phyloP scores from a whole-genome alignment of 2,888 invertebrate genomes.

The Chymomyza caudatula region DNA sequence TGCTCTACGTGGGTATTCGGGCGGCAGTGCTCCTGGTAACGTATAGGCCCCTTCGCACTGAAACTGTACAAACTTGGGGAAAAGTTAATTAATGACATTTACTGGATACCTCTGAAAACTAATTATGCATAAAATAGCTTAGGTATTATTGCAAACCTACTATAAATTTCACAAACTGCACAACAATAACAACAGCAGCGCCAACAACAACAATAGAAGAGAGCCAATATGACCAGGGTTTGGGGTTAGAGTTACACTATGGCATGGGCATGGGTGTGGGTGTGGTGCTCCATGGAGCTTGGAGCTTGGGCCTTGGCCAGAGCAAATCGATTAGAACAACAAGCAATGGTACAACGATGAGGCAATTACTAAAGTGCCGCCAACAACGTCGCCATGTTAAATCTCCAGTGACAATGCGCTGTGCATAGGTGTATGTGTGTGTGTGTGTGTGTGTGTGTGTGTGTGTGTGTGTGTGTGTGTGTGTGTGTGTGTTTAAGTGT shows the following conservation, averaged over 20 bases:
- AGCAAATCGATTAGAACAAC: constrained; percentile 69
- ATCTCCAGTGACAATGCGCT: constrained; percentile 50
- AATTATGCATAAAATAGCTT: constrained; percentile 70
- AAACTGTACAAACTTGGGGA: constrained; percentile 17
- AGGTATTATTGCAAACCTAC: constrained; percentile 68
- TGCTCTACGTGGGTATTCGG: not conserved
- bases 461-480: constrained; percentile 16
- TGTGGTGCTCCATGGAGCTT: not conserved
- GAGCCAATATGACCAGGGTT: not conserved
- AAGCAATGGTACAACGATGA: constrained; percentile 64
- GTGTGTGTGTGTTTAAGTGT: constrained; percentile 14
- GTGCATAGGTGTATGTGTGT: constrained; percentile 25
- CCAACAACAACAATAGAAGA: constrained; percentile 39
- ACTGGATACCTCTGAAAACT: constrained; percentile 63
- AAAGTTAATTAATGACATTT: constrained; percentile 67
- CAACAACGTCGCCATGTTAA: constrained; percentile 25
- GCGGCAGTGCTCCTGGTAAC: not conserved
- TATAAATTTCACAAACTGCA: constrained; percentile 63
- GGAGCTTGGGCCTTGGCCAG: constrained; percentile 17
- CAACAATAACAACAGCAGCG: constrained; percentile 50
- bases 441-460: constrained; percentile 10
- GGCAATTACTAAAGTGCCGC: constrained; percentile 66
- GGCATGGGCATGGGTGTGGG: not conserved
- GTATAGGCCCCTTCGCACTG: not conserved
- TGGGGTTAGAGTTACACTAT: not conserved